Evolutionary conservation across 2,888 invertebrate genomes (phyloP).

Genomic region (Lasioglossum calceatum): DNA sequence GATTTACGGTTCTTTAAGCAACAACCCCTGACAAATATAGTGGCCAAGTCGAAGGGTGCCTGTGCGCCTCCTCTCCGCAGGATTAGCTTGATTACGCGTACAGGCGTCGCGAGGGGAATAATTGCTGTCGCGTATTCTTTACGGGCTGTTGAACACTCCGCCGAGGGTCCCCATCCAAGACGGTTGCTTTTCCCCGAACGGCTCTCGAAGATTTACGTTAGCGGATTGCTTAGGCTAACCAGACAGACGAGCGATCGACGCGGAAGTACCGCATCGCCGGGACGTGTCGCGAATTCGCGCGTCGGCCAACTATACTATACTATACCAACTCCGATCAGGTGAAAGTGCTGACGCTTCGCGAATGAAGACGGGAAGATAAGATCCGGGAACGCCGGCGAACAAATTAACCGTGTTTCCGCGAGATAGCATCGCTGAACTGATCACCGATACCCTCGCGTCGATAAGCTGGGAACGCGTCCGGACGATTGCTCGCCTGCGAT

Average conservation of each 20-base stretch:
- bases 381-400: neutral
- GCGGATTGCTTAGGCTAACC: neutral
- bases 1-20: slow-evolving; percentile 31
- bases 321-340: slow-evolving; percentile 20
- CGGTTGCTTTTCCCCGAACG: slow-evolving; percentile 53
- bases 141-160: slow-evolving; percentile 74
- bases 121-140: slow-evolving; percentile 68
- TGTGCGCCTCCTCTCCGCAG: slow-evolving; percentile 58
- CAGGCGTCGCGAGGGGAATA: slow-evolving; percentile 68
- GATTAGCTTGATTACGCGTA: slow-evolving; percentile 70
- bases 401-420: slow-evolving; percentile 23
- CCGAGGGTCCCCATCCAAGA: slow-evolving; percentile 66
- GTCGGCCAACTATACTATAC: neutral
- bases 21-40: slow-evolving; percentile 44
- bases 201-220: slow-evolving; percentile 48
- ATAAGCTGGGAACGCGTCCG: neutral
- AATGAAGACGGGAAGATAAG: slow-evolving; percentile 28
- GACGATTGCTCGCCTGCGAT: neutral
- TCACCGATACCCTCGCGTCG: neutral
- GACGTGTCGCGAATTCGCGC: slow-evolving; percentile 24
- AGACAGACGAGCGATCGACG: neutral
- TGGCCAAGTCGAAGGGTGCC: slow-evolving; percentile 36
- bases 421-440: neutral
- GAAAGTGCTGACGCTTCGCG: slow-evolving; percentile 20
- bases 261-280: neutral